These are phyloP conservation scores for Microcebus lehilahytsara DNA, from an alignment of 2,113 vertebrate species.

Conservation along the genomic window DNA sequence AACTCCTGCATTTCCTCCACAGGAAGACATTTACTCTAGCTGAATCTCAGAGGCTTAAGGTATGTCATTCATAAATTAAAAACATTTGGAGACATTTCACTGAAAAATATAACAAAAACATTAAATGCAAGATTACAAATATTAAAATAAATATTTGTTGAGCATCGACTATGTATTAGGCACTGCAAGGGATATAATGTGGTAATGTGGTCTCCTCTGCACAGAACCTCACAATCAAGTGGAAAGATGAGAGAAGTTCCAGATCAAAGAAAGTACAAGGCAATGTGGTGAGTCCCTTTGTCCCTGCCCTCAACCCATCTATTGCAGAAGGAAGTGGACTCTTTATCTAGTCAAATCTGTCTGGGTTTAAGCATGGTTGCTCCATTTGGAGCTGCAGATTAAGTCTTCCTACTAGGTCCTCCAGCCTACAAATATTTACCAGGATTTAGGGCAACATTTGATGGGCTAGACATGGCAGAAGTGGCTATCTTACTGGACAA, in stretches of 20 bases:
- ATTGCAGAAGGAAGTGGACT: background rate
- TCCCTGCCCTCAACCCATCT: background rate
- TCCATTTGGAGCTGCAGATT: background rate
- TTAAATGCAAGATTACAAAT: slow-evolving; percentile 12
- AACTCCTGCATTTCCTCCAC: background rate
- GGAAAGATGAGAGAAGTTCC: slow-evolving; percentile 11
- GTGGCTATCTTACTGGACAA: background rate
- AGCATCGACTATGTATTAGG: background rate
- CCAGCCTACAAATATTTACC: background rate
- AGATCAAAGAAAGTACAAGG: background rate
- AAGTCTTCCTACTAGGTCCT: background rate
- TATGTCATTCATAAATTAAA: background rate
- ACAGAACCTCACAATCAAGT: slow-evolving; percentile 6
- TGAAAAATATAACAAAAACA: background rate
- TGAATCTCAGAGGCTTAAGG: background rate
- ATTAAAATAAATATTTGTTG: slow-evolving; percentile 7
- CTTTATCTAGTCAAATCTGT: background rate
- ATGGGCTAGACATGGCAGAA: background rate
- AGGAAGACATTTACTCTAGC: slow-evolving; percentile 1
- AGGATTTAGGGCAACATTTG: background rate
- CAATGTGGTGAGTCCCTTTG: slow-evolving; percentile 30
- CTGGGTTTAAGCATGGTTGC: background rate
- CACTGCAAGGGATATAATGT: background rate
- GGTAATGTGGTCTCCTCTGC: background rate
- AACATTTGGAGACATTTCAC: background rate